Evolutionary conservation across 2,113 vertebrate species (phyloP), one percentile per base, ranked within the genome.

Genomic region (Equus quagga): DNA sequence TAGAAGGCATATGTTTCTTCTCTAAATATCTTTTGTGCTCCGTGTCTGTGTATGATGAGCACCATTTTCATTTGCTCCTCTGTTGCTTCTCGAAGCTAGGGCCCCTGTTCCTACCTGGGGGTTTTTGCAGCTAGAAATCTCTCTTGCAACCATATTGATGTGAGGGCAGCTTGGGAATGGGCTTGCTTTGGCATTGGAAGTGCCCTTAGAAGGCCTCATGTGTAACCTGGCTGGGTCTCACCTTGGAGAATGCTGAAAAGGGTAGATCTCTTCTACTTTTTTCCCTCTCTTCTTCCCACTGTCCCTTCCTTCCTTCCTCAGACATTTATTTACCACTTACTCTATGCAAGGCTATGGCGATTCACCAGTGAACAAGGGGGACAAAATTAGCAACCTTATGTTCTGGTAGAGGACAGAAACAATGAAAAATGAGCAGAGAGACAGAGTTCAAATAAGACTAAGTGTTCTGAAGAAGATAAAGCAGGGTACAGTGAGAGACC

Each of bases 21-120:
- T 95, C 33, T 15, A 79, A 95, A 91, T 90, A 72, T 62, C 78
- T 85, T 87, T 82, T 82, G 84, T 89, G 11, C 62, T 97, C n/a
- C 67, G 64, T 65, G 67, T 56, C 28, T 89, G 36, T 19, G 91
- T 23, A 44, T n/a, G 69, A 46, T 24, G 69, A 89, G 69, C 76
- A 21, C 5, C 12, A 49, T 87, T 73, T 70, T 92, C 21, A 58
- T 67, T 86, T 56, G 58, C 60, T 93, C 86, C 33, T 87, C n/a
- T 87, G 28, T 49, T 36, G 6, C 26, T 96, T 58, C 26, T 49
- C n/a, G 76, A 51, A 88, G 28, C 51, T 51, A n/a, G 31, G 19
- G 11, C 3, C 21, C 28, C 11, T 80, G 88, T 85, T 90, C 69
- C 49, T 83, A 41, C n/a, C 51, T 92, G 19, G 31, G 7, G 41